Evolutionary conservation across 30 jellyfish, hydroid and myxozoan species (phyloP).

Genomic region (Aurelia coerulea): DNA sequence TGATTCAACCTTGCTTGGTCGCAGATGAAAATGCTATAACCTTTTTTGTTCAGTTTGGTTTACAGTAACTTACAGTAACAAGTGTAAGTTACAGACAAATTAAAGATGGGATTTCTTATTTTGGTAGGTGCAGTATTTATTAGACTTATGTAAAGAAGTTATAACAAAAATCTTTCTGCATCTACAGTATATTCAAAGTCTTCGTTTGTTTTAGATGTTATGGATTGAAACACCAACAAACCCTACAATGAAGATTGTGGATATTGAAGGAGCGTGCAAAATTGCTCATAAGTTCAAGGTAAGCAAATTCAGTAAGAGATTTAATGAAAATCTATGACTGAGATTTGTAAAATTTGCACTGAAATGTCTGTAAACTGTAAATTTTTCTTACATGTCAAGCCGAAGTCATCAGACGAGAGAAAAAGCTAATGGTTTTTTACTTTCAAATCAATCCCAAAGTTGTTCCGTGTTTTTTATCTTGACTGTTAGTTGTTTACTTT

Average conservation of each 20-base stretch:
- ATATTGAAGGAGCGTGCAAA: slow-evolving; percentile 91
- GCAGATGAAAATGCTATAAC: neutral
- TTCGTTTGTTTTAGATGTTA: slow-evolving; percentile 64
- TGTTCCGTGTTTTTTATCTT: no score
- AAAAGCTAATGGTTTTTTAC: neutral
- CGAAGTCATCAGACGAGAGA: no score
- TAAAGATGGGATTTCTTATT: no score
- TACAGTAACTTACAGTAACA: no score
- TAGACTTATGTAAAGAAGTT: neutral
- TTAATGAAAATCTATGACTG: no score
- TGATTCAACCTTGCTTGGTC: neutral
- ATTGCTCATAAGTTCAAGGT: slow-evolving; percentile 94
- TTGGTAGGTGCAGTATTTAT: no score
- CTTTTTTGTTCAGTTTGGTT: neutral
- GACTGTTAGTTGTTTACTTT: no score
- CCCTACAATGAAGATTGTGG: slow-evolving; percentile 98
- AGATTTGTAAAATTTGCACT: no score
- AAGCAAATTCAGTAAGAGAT: neutral
- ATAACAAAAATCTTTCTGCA: neutral
- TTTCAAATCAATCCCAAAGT: no score
- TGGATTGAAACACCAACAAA: slow-evolving; percentile 99
- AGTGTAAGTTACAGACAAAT: neutral
- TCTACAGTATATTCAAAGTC: neutral
- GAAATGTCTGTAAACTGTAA: no score
- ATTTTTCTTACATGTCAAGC: no score